phyloP scores from a whole-genome alignment of 2,888 invertebrate species.

The Agrochola lychnidis region DNA sequence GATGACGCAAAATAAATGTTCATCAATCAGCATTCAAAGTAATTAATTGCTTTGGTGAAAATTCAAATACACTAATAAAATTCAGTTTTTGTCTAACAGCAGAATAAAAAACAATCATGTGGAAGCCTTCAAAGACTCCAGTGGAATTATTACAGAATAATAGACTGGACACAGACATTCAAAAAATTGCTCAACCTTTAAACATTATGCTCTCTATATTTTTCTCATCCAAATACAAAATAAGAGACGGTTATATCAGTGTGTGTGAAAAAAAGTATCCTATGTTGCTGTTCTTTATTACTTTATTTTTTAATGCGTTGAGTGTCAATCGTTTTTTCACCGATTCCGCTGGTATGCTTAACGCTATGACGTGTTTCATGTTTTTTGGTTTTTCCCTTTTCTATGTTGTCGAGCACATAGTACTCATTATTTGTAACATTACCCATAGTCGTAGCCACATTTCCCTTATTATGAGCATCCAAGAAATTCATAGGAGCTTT shows the following conservation, averaged over 20 bases:
- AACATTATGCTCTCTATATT: conserved; percentile 7
- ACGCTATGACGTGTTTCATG: background rate
- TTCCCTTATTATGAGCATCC: background rate
- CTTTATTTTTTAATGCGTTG: background rate
- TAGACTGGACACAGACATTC: conserved; percentile 8
- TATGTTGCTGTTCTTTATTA: background rate
- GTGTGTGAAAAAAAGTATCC: conserved; percentile 18
- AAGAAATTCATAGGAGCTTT: conserved; percentile 1
- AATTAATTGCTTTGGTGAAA: no score
- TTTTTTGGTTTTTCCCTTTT: background rate
- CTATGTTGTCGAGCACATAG: fast-evolving
- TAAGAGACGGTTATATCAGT: conserved; percentile 10
- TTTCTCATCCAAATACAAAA: conserved; percentile 31
- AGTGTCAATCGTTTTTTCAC: background rate
- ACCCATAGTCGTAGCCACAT: background rate
- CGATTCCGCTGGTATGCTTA: background rate
- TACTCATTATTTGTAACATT: background rate
- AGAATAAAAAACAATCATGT: no score
- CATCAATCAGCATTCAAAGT: no score
- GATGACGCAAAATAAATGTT: no score
- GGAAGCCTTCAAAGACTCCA: no score
- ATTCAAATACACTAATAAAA: no score
- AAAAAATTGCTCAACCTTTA: conserved; percentile 20
- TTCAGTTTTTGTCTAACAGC: no score
- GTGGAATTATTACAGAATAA: background rate